Base-by-base conservation (phyloP, 1,140 invertebrate genomes). In the Idris sp. region DNA sequence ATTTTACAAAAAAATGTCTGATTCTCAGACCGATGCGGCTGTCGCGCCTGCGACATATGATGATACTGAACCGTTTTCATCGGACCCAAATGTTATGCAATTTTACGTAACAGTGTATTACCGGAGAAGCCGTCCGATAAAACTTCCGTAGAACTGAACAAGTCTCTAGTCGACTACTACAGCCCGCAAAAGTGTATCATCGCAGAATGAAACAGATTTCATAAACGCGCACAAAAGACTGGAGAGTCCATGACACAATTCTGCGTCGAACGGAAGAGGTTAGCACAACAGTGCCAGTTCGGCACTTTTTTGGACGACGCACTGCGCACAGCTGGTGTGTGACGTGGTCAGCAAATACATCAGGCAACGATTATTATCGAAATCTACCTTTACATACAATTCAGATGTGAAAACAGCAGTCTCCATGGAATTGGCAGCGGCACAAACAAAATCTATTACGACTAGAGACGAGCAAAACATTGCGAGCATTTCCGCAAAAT, bases 321-420 rank as follows among this genome's bases (percentile, higher is more conserved):
- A 2, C 13, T 73, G 8, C 31, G 74, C 2, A 62, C 68, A 77
- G 10, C 30, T 77, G 0, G 69, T 77, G 0, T 77, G 69, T 11
- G 68, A 69, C 0, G 36, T 73, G 2, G 0, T 1, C 7, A 53
- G 54, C 26, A 62, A 77, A 13, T 5, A 43, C 1, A 61, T 41
- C 7, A 22, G 64, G 26, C 19, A 48, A 6, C 49, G 43, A n/a
- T 11, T 77, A 5, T 22, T 77, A 1, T 41, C 16, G 0, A 31
- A 74, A 11, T 0, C 56, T 9, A 7, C 10, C 9, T 14, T 62
- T 30, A 41, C 58, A 2, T 62, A 28, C 8, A 62, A 62, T 13
- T 35, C 19, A 0, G 58, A 41, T 15, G 19, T 18, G 19, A 22
- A 22, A 22, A 22, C 6, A 4, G 2, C 19, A 22, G 6, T 6